Percentiles rank a stretch among this genome's conserved stretches.
Conservation (phyloP, 2,888 invertebrate species). For the Pseudoips prasinana region DNA sequence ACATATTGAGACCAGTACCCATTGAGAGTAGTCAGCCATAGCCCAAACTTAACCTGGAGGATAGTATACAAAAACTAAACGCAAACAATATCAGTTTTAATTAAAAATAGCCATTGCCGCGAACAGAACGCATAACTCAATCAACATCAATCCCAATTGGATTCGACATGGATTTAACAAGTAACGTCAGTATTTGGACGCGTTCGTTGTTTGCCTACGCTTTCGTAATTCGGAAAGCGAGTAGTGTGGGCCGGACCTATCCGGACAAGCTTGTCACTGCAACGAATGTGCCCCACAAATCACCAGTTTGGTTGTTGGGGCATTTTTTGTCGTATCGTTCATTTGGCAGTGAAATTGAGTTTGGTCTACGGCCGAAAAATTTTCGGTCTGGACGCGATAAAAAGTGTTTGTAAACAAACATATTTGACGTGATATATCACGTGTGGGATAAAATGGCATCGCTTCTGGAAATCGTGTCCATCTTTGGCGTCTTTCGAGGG, state of each 20-base stretch:
- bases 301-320: slow-evolving; percentile 63
- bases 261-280: slow-evolving; percentile 74
- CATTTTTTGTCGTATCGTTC: slow-evolving; percentile 72
- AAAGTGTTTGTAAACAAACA: slow-evolving; percentile 49
- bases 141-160: slow-evolving; percentile 67
- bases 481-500: slow-evolving; percentile 23
- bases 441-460: slow-evolving; percentile 30
- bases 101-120: slow-evolving; percentile 24
- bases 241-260: slow-evolving; percentile 52
- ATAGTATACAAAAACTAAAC: slow-evolving; percentile 8
- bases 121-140: slow-evolving; percentile 61
- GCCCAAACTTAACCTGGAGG: too few relatives aligned
- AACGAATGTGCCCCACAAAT: slow-evolving; percentile 77
- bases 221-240: slow-evolving; percentile 49
- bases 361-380: slow-evolving; percentile 56
- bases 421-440: slow-evolving; percentile 38
- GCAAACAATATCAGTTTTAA: slow-evolving; percentile 21
- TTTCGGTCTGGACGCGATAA: slow-evolving; percentile 44
- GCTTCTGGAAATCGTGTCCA: slow-evolving; percentile 27
- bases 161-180: slow-evolving; percentile 64
- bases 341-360: slow-evolving; percentile 74
- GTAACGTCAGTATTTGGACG: slow-evolving; percentile 48
- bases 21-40: too few relatives aligned
- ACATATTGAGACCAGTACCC: too few relatives aligned
- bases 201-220: slow-evolving; percentile 45